A percentile compares a stretch with the other conserved stretches of the same genome.
Evolutionary conservation across 2,888 invertebrate genomes (phyloP).

Genomic region (Tiliacea citrago): DNA sequence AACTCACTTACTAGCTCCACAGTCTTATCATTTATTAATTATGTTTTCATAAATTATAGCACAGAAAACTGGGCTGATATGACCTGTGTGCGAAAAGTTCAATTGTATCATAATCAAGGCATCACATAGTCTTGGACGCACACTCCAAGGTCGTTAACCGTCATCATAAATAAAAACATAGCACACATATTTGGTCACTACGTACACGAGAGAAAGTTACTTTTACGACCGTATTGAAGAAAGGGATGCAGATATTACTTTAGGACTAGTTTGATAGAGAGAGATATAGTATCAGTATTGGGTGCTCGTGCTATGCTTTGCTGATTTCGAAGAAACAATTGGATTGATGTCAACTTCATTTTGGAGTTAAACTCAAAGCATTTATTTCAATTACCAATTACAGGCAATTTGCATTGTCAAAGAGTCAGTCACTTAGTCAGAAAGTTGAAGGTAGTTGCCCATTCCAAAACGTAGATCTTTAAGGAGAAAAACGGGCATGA

Average conservation of each 20-base stretch:
- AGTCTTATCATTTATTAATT: too few species aligned
- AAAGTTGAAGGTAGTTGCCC: too few species aligned
- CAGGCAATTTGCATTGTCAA: too few species aligned
- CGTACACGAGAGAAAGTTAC: constrained; percentile 36
- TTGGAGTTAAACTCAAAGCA: too few species aligned
- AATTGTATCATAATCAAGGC: background rate
- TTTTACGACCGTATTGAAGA: constrained; percentile 20
- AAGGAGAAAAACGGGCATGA: too few species aligned
- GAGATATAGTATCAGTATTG: background rate
- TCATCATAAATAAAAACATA: constrained; percentile 2
- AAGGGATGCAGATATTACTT: constrained; percentile 17
- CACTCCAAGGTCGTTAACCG: constrained; percentile 34
- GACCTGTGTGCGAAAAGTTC: background rate
- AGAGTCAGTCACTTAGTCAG: too few species aligned
- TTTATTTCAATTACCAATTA: too few species aligned
- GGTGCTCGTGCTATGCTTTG: background rate
- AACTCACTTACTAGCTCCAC: too few species aligned
- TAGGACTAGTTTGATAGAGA: constrained; percentile 23
- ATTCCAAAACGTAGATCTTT: too few species aligned
- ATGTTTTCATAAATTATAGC: too few species aligned
- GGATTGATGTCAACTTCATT: background rate
- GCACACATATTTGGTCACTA: constrained; percentile 9
- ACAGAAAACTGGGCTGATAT: background rate
- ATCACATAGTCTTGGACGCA: constrained; percentile 5
- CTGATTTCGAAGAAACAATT: constrained; percentile 12